Evolutionary conservation across 2,797 vertebrate genomes (phyloP).

Genomic region (Notolepis coatsorum): DNA sequence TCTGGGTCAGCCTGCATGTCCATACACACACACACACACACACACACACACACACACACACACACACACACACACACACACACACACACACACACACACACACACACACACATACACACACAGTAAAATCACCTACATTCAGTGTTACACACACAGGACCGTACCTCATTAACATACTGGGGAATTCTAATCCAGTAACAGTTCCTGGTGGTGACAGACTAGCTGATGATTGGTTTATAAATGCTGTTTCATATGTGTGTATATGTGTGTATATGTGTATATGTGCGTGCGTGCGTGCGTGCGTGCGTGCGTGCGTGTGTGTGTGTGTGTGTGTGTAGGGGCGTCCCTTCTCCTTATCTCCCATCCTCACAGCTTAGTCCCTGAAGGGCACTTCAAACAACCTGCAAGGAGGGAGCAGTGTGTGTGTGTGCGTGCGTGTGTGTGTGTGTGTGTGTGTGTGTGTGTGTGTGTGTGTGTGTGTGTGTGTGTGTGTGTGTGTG

Average conservation of each 20-base stretch:
- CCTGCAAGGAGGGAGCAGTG: background rate
- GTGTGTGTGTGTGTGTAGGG: constrained; percentile 10
- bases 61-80: constrained; percentile 3
- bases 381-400: constrained; percentile 71
- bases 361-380: constrained; percentile 62
- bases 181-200: no score
- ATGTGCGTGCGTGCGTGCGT: constrained; percentile 3
- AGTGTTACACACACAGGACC: background rate
- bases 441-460: background rate
- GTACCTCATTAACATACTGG: constrained; percentile 13
- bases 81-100: constrained; percentile 1
- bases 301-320: constrained; percentile 19
- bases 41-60: background rate
- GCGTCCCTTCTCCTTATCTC: constrained; percentile 62
- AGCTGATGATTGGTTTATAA: no score
- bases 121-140: no score
- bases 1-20: constrained; percentile 33
- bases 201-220: no score
- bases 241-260: no score
- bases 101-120: constrained; percentile 14
- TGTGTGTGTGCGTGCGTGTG: background rate
- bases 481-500: background rate
- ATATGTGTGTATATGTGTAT: constrained; percentile 2
- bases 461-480: background rate
- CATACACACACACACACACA: background rate